Percentiles rank a stretch among this genome's conserved stretches.
Evolutionary conservation across 2,888 invertebrate species (phyloP).

Genomic region (Cephus pulcher): DNA sequence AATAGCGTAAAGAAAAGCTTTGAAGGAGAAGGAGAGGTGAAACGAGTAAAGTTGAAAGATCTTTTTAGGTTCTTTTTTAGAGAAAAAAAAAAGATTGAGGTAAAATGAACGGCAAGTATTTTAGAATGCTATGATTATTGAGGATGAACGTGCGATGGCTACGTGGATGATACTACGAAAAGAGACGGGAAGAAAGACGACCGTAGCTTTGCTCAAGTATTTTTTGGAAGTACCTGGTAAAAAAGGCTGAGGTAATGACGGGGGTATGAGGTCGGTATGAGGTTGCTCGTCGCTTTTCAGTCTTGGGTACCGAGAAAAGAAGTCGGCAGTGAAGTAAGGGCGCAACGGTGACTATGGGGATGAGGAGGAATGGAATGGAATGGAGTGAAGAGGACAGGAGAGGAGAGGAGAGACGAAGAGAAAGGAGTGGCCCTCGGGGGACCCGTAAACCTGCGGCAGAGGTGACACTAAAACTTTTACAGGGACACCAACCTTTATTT

Average conservation of each 20-base stretch:
- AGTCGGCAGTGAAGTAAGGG: slow-evolving; percentile 13
- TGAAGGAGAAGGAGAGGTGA: slow-evolving; percentile 22
- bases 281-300: slow-evolving; percentile 16
- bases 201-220: background rate
- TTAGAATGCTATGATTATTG: slow-evolving; percentile 11
- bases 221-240: background rate
- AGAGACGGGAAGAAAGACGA: slow-evolving; percentile 12
- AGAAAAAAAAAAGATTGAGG: slow-evolving; percentile 20
- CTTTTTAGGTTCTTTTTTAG: background rate
- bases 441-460: slow-evolving; percentile 47
- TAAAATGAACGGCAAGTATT: slow-evolving; percentile 22
- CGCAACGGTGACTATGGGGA: slow-evolving; percentile 14
- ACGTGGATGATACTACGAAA: slow-evolving; percentile 14
- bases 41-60: background rate
- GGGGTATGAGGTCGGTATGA: background rate
- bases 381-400: background rate
- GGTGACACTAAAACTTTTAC: slow-evolving; percentile 61
- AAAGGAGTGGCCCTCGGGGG: slow-evolving; percentile 36
- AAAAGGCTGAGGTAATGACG: slow-evolving; percentile 1
- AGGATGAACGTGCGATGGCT: background rate
- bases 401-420: slow-evolving; percentile 25
- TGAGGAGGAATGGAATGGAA: slow-evolving; percentile 18
- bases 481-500: slow-evolving; percentile 58
- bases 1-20: background rate
- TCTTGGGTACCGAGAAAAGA: slow-evolving; percentile 23